Percentiles rank a stretch among this genome's conserved stretches.
These are phyloP conservation scores for Keiferia lycopersicella DNA, from an alignment of 2,888 invertebrate genomes.

Conservation along the genomic window DNA sequence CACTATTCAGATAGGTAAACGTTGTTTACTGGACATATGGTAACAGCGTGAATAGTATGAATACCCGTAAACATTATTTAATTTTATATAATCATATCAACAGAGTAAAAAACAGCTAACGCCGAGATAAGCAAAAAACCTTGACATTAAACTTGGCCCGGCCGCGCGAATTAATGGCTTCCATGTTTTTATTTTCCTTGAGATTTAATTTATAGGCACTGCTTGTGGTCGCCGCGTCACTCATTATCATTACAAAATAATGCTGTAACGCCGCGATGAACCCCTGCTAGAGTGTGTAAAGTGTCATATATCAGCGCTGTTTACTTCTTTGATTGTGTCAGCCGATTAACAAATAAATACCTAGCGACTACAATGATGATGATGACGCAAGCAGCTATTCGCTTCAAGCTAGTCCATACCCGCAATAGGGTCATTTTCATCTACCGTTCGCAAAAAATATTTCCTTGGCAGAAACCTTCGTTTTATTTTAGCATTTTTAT, in stretches of 20 bases:
- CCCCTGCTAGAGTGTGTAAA: constrained; percentile 74
- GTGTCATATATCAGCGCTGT: constrained; percentile 76
- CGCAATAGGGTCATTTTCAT: constrained; percentile 33
- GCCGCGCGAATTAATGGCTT: constrained; percentile 80
- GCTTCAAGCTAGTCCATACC: constrained; percentile 32
- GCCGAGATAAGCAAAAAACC: constrained; percentile 78
- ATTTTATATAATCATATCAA: constrained; percentile 66
- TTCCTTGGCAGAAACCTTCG: constrained; percentile 17
- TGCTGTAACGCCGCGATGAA: constrained; percentile 63
- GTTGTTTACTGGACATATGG: constrained; percentile 11
- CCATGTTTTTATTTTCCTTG: constrained; percentile 81
- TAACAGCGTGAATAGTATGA: neutral
- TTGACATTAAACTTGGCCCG: constrained; percentile 81
- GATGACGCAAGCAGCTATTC: constrained; percentile 45
- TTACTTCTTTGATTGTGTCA: constrained; percentile 54
- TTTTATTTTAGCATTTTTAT: constrained; percentile 22
- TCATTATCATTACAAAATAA: constrained; percentile 78
- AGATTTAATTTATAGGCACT: constrained; percentile 79
- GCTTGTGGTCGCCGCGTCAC: constrained; percentile 71
- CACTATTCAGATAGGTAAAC: constrained; percentile 11
- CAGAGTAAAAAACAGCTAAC: constrained; percentile 74
- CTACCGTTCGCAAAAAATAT: constrained; percentile 14
- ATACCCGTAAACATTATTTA: constrained; percentile 20
- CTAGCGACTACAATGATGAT: constrained; percentile 56
- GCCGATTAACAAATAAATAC: constrained; percentile 56